A percentile compares a stretch with the other conserved stretches of the same genome.
Evolutionary conservation across 2,113 vertebrate genomes (phyloP).

Genomic region (Leptobrachium leishanense): DNA sequence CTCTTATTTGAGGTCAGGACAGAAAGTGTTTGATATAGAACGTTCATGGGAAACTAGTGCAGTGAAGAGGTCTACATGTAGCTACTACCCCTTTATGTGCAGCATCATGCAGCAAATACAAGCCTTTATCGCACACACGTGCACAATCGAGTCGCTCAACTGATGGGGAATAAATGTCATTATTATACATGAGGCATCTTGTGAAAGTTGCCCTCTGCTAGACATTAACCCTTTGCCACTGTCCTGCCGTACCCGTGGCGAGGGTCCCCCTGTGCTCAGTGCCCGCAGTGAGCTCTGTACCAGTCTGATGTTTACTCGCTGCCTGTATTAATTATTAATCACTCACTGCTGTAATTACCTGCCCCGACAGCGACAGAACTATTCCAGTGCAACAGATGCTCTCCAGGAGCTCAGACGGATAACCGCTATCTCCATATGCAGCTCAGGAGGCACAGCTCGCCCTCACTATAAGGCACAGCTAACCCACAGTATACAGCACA

Average conservation of each 20-base stretch:
- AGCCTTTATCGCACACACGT: too few species aligned
- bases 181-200: too few species aligned
- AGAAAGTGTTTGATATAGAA: too few species aligned
- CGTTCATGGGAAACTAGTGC: too few species aligned
- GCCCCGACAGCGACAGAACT: conserved; percentile 28
- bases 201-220: too few species aligned
- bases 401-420: conserved; percentile 13
- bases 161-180: too few species aligned
- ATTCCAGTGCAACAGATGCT: conserved; percentile 19
- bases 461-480: conserved; percentile 14
- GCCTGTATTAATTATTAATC: conserved; percentile 40
- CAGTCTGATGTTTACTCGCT: conserved; percentile 39
- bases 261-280: not conserved
- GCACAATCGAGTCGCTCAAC: too few species aligned
- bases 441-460: not conserved
- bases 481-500: conserved; percentile 28
- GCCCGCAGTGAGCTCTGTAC: conserved; percentile 26
- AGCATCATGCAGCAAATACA: too few species aligned
- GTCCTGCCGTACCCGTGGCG: not conserved
- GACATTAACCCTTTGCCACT: not conserved
- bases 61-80: too few species aligned
- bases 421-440: conserved; percentile 2
- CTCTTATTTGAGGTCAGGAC: too few species aligned
- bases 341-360: conserved; percentile 42
- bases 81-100: too few species aligned